Evolutionary conservation across 2,797 vertebrate species (phyloP).

Genomic region (Poecile montanus): DNA sequence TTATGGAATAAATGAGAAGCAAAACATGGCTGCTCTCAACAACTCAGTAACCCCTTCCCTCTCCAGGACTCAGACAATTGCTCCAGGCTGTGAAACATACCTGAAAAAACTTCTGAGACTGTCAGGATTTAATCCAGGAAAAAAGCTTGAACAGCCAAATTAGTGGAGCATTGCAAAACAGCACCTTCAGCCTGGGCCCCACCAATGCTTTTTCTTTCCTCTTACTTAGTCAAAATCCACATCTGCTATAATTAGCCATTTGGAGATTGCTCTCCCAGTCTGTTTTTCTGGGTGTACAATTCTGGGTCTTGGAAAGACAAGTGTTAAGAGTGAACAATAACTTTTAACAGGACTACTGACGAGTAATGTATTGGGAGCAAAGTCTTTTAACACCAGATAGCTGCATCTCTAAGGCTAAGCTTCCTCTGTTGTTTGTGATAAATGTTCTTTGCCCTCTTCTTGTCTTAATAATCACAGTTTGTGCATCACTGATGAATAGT

Average conservation of each 20-base stretch:
- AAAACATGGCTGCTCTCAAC: background rate
- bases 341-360: background rate
- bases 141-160: background rate
- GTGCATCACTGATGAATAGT: background rate
- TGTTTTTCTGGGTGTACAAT: background rate
- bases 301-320: background rate
- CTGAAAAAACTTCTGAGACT: background rate
- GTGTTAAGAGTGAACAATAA: background rate
- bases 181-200: rapidly evolving
- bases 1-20: background rate
- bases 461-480: background rate
- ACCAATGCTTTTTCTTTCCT: background rate
- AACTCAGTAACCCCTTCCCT: background rate
- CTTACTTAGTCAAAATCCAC: background rate
- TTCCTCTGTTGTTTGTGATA: background rate
- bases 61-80: background rate
- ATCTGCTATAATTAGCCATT: background rate
- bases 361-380: background rate
- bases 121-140: background rate
- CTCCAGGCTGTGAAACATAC: background rate
- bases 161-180: background rate
- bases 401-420: background rate
- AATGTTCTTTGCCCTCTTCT: background rate
- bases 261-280: background rate
- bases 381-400: background rate